Evolutionary conservation across 2,113 vertebrate species (phyloP).

Genomic region (Dolichallabes microphthalmus): DNA sequence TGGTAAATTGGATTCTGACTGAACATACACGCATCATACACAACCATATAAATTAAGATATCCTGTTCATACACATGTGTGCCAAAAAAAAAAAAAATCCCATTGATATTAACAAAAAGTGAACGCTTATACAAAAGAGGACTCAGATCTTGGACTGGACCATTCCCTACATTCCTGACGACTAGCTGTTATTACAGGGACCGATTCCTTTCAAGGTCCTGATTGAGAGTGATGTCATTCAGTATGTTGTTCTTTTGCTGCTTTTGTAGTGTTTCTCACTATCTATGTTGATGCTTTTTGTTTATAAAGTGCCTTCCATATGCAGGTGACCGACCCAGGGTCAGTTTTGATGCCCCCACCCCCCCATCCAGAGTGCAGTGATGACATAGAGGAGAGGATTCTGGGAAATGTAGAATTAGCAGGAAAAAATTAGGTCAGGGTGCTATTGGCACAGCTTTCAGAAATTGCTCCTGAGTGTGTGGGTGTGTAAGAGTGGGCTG

Average conservation of each 20-base stretch:
- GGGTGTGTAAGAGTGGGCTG: conserved; percentile 14
- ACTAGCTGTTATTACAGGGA: neutral
- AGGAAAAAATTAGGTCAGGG: conserved; percentile 35
- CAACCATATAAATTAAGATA: neutral
- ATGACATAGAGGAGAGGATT: neutral
- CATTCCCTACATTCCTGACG: neutral
- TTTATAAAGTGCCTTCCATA: conserved; percentile 77
- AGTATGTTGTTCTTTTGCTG: conserved; percentile 29
- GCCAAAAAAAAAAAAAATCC: neutral
- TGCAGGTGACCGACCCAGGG: conserved; percentile 69
- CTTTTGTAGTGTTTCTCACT: conserved; percentile 42
- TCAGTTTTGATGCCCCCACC: conserved; percentile 16
- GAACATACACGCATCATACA: neutral
- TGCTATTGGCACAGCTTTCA: conserved; percentile 63
- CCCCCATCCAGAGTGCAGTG: conserved; percentile 25
- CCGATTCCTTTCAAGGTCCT: neutral
- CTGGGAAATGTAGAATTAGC: conserved; percentile 43
- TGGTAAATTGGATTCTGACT: neutral
- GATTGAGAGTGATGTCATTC: too few species aligned
- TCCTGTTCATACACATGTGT: conserved; percentile 7
- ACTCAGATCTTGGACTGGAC: neutral
- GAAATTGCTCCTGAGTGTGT: conserved; percentile 43
- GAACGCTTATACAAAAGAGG: neutral
- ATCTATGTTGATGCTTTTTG: conserved; percentile 55
- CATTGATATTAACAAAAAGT: neutral